Base-by-base conservation (phyloP, 2,888 invertebrate species). In the Periphyllus acericola region DNA sequence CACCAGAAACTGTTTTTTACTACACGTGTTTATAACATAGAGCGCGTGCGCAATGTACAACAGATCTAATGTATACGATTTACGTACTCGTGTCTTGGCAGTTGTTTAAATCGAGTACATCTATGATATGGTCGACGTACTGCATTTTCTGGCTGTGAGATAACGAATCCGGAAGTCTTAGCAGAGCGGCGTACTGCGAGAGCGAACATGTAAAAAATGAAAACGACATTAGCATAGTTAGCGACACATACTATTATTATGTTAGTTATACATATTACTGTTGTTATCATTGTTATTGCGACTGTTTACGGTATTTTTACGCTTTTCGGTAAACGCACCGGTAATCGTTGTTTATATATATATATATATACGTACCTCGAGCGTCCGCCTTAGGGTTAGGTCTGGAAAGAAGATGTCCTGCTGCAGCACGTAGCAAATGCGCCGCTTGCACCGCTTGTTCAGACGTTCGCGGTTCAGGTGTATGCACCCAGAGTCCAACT, bases 401-500 rank as follows among this genome's bases (percentile, higher is more conserved):
- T 95, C 95, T 83, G 96, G 94, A 91, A 96, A 95, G 92, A 96
- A 96, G 89, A 96, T 94, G 91, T 96, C 96, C 91, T 96, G 95
- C 91, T 96, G 96, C 89, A 96, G 93, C 78, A 96, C 96, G 92
- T 96, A 96, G 91, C 95, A 95, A 90, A 96, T 95, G 91, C 94
- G 94, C 90, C 96, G 92, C 90, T 95, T 94, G 93, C 95, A 94
- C 90, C 94, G 92, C 91, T 95, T 95, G 90, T 94, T 94, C 89
- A 95, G 92, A 46, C 93, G 92, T 90, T 94, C 93, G 34, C 94
- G 93, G 91, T 95, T 94, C 88, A 95, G 91, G 90, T 93, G 93
- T 90, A 95, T 94, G 90, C 93, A 93, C 85, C 96, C 96, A 85
- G 94, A 93, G 90, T 94, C 94, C 86, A 95, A 92, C 89, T 94